Evolutionary conservation across 2,113 vertebrate species (phyloP).

Genomic region (Perca flavescens): DNA sequence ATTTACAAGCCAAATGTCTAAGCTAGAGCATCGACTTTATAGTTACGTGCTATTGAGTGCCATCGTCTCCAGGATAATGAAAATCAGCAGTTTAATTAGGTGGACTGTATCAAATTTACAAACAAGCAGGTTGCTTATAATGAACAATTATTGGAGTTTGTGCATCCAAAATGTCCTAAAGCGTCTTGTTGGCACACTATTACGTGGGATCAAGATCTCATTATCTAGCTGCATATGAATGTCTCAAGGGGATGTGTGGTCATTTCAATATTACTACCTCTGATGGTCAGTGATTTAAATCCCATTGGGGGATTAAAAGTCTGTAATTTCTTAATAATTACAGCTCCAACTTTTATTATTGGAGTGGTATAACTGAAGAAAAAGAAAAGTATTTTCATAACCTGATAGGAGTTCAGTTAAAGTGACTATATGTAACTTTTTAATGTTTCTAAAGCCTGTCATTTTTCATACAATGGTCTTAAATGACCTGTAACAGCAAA

Average conservation of each 20-base stretch:
- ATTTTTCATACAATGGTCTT: too few relatives aligned
- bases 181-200: background rate
- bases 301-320: background rate
- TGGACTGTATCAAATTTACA: background rate
- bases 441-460: too few relatives aligned
- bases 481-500: too few relatives aligned
- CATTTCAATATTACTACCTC: background rate
- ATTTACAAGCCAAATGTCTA: constrained; percentile 34
- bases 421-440: too few relatives aligned
- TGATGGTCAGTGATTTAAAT: background rate
- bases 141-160: constrained; percentile 1
- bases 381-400: background rate
- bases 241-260: background rate
- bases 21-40: constrained; percentile 24
- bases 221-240: background rate
- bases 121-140: constrained; percentile 6
- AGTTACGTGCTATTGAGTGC: background rate
- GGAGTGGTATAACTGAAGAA: too few relatives aligned
- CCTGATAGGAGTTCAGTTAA: background rate
- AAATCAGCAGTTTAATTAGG: constrained; percentile 20
- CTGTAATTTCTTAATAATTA: background rate
- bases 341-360: background rate
- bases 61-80: background rate
- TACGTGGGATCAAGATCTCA: background rate
- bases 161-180: background rate